Base-by-base conservation (phyloP, 1,140 invertebrate species). In the Plodia interpunctella region DNA sequence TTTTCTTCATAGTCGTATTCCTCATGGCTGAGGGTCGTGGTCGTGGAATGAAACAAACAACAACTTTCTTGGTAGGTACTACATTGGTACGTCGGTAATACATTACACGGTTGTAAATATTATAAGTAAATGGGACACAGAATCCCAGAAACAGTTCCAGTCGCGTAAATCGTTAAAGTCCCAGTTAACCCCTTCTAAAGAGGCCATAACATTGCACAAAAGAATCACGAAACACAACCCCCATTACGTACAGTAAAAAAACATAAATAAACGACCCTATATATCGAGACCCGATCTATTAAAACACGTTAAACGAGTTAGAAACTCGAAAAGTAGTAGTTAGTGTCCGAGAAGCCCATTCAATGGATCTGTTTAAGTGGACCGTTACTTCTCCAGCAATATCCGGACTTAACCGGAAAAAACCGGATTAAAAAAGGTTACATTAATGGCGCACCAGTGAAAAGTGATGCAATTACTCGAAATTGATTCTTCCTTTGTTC, bases 321-420 rank as follows among this genome's bases (percentile, higher is more conserved):
- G 63, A 57, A 73, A 68, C 59, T 65, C 63, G 65, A 70, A 66
- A 68, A 73, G 63, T 63, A 81, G 80, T 76, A 83, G 74, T 83
- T 82, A 83, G 70, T 80, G 80, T 83, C 74, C 73, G 70, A 54
- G 58, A 67, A 64, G 71, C 65, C 74, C 75, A 70, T 84, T 79
- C 78, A 74, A 83, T 81, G 83, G 72, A 81, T 85, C 71, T 74
- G 72, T 62, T 59, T 76, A 83, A 85, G 79, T 82, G 77, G 78
- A 65, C 74, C 80, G 80, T 85, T 81, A 81, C 74, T 78, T 65
- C 70, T 68, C 72, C 63, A 68, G 49, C 77, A 76, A 85, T 85
- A 85, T 83, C 82, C 78, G 82, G 76, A 64, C 57, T 65, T 60
- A 72, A 67, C 61, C 75, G 70, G 68, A 76, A 84, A 82, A 79